These are phyloP conservation scores for Brachylomia viminalis DNA, from an alignment of 2,888 invertebrate species.

Conservation along the genomic window DNA sequence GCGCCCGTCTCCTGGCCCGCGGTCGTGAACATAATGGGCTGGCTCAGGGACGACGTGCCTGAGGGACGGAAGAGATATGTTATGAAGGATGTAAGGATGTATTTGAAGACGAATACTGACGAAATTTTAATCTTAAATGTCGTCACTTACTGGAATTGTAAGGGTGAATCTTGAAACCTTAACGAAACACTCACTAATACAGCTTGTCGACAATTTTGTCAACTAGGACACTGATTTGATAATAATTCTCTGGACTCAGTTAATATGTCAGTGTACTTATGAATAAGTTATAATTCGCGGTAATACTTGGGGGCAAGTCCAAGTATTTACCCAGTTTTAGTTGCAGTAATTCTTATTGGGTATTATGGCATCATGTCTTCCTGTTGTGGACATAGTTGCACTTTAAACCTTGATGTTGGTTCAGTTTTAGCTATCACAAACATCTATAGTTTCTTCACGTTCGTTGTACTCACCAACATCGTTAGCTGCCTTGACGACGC, in stretches of 20 bases:
- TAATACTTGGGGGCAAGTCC: not conserved
- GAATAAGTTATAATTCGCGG: no score
- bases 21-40: constrained; percentile 93
- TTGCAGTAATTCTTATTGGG: not conserved
- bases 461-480: constrained; percentile 90
- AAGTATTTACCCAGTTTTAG: not conserved
- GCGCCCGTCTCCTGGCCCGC: constrained; percentile 94
- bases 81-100: not conserved
- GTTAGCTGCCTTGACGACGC: constrained; percentile 96
- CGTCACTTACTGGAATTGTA: no score
- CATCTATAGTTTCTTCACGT: not conserved
- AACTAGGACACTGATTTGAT: not conserved
- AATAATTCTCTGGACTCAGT: not conserved
- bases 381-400: no score
- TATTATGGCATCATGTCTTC: not conserved
- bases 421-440: not conserved
- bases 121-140: not conserved
- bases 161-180: not conserved
- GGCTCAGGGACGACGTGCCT: constrained; percentile 94
- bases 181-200: not conserved
- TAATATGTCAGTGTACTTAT: not conserved
- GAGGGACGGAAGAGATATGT: constrained; percentile 1
- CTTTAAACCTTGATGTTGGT: not conserved
- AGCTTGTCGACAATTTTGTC: not conserved
- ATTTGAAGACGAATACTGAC: not conserved